Conservation (phyloP, 2,888 invertebrate genomes). For the Crocallis elinguaria region DNA sequence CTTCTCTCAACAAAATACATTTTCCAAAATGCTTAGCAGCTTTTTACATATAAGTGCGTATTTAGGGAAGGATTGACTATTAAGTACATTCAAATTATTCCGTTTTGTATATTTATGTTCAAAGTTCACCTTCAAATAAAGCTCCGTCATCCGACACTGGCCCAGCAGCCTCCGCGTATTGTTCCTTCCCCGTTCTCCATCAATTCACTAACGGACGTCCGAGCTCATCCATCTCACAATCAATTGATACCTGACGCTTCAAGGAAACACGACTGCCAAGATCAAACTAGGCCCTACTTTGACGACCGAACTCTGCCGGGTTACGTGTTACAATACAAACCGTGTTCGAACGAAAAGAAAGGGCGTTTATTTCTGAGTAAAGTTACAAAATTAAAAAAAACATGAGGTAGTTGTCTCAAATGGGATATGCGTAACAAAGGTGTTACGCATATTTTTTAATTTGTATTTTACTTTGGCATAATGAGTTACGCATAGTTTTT, state of each 20-base stretch:
- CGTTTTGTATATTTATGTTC: not conserved
- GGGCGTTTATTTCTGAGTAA: not conserved
- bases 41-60: too few species aligned
- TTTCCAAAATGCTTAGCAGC: too few species aligned
- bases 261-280: not conserved
- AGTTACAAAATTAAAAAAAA: too few species aligned
- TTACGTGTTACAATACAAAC: not conserved
- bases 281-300: not conserved
- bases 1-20: too few species aligned
- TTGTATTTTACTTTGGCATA: too few species aligned
- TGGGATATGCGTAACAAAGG: too few species aligned
- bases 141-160: not conserved
- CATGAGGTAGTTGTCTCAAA: too few species aligned
- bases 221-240: constrained; percentile 41
- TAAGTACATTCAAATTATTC: not conserved
- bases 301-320: not conserved
- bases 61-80: too few species aligned
- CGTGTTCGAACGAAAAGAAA: not conserved
- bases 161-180: not conserved
- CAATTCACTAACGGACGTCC: constrained; percentile 11
- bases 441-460: too few species aligned
- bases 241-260: constrained; percentile 31
- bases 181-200: constrained; percentile 10
- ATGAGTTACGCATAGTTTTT: too few species aligned
- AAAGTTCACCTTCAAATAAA: not conserved